phyloP scores from a whole-genome alignment of 2,113 vertebrate genomes.

The Psittacula cyanocephala region DNA sequence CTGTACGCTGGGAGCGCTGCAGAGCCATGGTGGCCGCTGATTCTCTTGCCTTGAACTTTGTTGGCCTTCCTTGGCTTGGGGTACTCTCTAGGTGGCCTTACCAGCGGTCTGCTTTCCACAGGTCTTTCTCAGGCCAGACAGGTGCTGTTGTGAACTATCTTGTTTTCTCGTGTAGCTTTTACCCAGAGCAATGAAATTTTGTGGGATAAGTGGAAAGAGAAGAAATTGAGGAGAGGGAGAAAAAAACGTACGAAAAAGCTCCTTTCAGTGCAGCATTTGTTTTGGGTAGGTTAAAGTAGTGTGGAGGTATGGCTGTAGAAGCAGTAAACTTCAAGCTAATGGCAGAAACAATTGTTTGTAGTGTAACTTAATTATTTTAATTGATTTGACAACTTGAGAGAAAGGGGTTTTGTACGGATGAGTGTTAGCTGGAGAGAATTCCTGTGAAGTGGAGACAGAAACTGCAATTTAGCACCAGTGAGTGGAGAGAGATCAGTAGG shows the following conservation, averaged over 20 bases:
- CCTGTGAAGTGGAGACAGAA: constrained; percentile 40
- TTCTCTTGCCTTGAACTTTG: neutral
- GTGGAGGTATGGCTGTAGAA: neutral
- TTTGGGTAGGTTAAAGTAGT: neutral
- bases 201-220: neutral
- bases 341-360: constrained; percentile 28
- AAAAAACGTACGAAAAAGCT: neutral
- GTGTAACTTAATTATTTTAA: constrained; percentile 54
- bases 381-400: constrained; percentile 41
- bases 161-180: neutral
- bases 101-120: neutral
- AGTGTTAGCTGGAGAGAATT: constrained; percentile 46
- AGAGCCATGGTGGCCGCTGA: rapidly evolving
- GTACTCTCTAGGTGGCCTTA: neutral
- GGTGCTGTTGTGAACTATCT: neutral
- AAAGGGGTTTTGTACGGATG: neutral
- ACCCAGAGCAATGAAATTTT: neutral
- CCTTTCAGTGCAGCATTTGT: neutral
- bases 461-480: neutral
- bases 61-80: neutral
- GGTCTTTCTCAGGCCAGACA: neutral
- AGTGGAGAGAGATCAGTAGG: constrained; percentile 26
- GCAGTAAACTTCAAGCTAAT: constrained; percentile 7
- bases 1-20: neutral
- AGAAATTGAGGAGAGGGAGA: neutral